Evolutionary conservation across 30 jellyfish, hydroid and myxozoan species (phyloP), one percentile per base, ranked within the genome.

Genomic region (Turritopsis dohrnii): DNA sequence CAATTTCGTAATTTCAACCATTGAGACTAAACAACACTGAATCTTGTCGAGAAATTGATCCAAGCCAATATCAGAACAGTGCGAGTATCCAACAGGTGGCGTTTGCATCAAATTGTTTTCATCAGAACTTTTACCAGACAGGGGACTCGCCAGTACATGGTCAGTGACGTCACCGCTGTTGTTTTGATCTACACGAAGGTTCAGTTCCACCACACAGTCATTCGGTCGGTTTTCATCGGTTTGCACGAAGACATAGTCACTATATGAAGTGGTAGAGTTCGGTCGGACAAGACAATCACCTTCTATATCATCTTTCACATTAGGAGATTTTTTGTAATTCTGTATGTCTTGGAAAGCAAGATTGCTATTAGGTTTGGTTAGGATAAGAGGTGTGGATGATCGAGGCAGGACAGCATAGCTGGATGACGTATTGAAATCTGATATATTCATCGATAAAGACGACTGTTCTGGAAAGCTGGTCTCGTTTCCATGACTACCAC

Each of bases 11-110:
- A 90, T 90, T 25, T 76, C 83, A 30, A 79, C 52, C 97, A 90
- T 90, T 7, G 97, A 90, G 26, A 30, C 90, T 76, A 93, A 74
- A 71, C 98, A 88, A 66, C 54, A 31, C 52, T 91, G 90, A 8
- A 89, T 83, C 31, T 92, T 81, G 24, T 30, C 77, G 65, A 85
- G 84, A 66, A 93, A 93, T 25, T 85, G 89, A 41, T 93, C 95
- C 90, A 93, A 81, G 83, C 95, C 95, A 53, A 91, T 88, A 82
- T 77, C 72, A 21, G 20, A 13, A 25, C 19, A 0, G 20, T 29
- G 77, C 17, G 28, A 27, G 30, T 7, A 69, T 8, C 77, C 30
- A 8, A 9, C 30, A 41, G 60, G 60, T 69, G 77, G 77, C 9
- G 77, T 52, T 77, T 77, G 66, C 28, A 19, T 17, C 41, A 66